Base-by-base conservation (phyloP, 2,797 vertebrate genomes). In the Alexandromys oeconomus region DNA sequence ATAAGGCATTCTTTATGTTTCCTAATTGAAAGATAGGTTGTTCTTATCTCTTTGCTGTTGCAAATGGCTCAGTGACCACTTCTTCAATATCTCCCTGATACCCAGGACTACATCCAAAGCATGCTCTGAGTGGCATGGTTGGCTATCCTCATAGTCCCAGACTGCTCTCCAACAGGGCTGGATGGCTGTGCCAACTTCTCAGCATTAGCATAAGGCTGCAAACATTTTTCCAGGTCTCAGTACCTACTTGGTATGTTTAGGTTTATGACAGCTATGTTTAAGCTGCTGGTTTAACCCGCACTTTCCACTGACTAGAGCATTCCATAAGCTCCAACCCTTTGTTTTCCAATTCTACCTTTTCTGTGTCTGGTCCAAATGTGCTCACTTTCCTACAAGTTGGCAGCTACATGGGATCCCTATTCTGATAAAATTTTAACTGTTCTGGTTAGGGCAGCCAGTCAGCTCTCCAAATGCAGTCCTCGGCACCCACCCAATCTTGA, bases 141-240 rank as follows among this genome's bases (percentile, higher is more conserved):
- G 14, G n/a, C 63, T 84, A 84, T 92, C 43, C 4, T 77, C 51
- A n/a, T 34, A 77, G 10, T 59, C 8, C n/a, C 29, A 71, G 63
- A 90, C 25, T 63, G 29, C 40, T 95, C 81, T 87, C 63, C 71
- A 92, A 79, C 46, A 31, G 61, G 37, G 37, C 54, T 21, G 9
- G 11, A 89, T 63, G 25, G 46, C 12, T 61, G 31, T 46, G 46
- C 25, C 46, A 80, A 85, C n/a, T 69, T 96, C n/a, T 97, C 40
- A 89, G 21, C 48, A 90, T 82, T 31, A 54, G 51, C 48, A 11
- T 31, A 78, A 63, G 13, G 69, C 29, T 81, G 12, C 29, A 95
- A 57, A 19, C 85, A 82, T 34, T 91, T 91, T 23, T 85, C 43
- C 73, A 85, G 21, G 87, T 48, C 63, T 29, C 80, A 67, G 81